Evolutionary conservation across 2,113 vertebrate genomes (phyloP).

Genomic region (Neotragus pygmaeus): DNA sequence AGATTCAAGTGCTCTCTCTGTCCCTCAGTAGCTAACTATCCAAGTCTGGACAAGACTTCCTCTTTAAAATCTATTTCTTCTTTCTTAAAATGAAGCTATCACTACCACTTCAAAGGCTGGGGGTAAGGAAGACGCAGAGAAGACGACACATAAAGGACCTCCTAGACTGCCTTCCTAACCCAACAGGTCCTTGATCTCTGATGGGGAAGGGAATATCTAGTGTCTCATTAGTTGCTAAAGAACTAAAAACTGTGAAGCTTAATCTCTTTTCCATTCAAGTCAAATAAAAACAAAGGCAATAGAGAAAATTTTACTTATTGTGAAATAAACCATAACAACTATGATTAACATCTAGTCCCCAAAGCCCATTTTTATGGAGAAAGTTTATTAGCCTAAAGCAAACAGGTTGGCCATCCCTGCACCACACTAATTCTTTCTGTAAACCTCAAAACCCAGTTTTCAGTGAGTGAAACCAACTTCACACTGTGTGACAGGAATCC

Average conservation of each 20-base stretch:
- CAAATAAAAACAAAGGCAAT: background rate
- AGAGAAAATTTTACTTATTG: background rate
- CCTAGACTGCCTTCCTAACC: background rate
- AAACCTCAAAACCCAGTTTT: background rate
- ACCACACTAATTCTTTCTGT: background rate
- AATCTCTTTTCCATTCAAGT: background rate
- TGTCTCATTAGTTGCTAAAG: background rate
- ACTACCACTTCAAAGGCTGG: background rate
- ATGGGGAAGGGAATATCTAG: background rate
- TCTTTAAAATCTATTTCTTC: conserved; percentile 18
- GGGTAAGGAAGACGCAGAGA: background rate
- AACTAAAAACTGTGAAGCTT: conserved; percentile 2
- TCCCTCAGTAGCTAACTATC: background rate
- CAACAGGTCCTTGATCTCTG: background rate
- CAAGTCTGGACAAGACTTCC: background rate
- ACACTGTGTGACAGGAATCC: background rate
- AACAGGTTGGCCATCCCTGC: background rate
- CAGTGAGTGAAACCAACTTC: background rate
- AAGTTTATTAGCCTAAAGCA: background rate
- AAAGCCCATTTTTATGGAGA: background rate
- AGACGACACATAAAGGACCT: background rate
- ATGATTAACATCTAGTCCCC: background rate
- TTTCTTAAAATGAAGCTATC: conserved; percentile 23
- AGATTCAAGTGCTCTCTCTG: background rate
- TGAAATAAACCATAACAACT: conserved; percentile 14